Evolutionary conservation across 2,113 vertebrate species (phyloP).

Genomic region (Siniperca knerii): DNA sequence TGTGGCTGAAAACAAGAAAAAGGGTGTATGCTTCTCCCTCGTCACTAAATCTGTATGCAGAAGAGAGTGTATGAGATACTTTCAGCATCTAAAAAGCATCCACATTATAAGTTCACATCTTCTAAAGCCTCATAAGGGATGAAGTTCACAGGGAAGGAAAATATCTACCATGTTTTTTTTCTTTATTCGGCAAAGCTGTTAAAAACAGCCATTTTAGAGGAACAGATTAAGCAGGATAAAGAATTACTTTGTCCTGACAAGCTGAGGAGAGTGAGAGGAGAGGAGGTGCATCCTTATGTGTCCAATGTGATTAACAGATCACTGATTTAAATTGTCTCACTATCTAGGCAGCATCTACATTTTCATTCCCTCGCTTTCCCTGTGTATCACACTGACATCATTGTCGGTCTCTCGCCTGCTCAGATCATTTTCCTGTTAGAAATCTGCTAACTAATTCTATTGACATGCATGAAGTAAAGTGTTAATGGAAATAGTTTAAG

Average conservation of each 20-base stretch:
- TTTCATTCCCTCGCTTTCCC: conserved; percentile 40
- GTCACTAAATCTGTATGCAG: conserved; percentile 40
- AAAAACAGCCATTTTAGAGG: conserved; percentile 43
- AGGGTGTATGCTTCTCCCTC: conserved; percentile 12
- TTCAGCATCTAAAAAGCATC: conserved; percentile 37
- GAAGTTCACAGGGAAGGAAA: conserved; percentile 4
- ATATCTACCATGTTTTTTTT: neutral
- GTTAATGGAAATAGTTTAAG: conserved; percentile 66
- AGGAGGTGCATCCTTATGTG: conserved; percentile 49
- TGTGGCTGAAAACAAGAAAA: conserved; percentile 43
- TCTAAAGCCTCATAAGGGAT: conserved; percentile 32
- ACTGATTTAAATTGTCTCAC: conserved; percentile 71
- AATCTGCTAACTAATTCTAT: conserved; percentile 57
- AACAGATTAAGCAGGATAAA: conserved; percentile 54
- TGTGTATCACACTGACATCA: conserved; percentile 46
- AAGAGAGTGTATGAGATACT: conserved; percentile 21
- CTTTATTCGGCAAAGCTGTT: neutral
- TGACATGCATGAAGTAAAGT: conserved; percentile 63
- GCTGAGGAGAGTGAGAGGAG: conserved; percentile 43
- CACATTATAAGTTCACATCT: conserved; percentile 33
- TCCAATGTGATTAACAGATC: conserved; percentile 70
- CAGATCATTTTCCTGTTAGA: conserved; percentile 56
- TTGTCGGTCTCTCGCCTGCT: conserved; percentile 48
- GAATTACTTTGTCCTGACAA: conserved; percentile 64
- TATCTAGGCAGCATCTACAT: conserved; percentile 60